phyloP scores from a whole-genome alignment of 2,888 invertebrate species.

The Drosophila prolongata region DNA sequence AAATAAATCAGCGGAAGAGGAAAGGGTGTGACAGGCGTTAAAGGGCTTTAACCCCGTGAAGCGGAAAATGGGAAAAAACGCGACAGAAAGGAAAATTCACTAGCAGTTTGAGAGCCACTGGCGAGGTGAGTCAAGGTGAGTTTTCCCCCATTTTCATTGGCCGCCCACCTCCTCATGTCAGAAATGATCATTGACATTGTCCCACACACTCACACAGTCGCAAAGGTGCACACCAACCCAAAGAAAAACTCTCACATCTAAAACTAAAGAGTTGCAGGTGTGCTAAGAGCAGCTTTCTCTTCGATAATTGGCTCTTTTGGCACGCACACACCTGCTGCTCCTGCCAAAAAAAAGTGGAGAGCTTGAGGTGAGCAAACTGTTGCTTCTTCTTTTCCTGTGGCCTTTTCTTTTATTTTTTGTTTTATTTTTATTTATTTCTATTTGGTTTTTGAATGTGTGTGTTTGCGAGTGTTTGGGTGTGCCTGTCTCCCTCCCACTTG shows the following conservation, averaged over 20 bases:
- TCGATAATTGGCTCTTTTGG: slow-evolving; percentile 65
- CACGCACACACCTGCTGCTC: slow-evolving; percentile 65
- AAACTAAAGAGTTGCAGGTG: slow-evolving; percentile 47
- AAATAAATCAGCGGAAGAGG: slow-evolving; percentile 12
- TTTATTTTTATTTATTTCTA: slow-evolving; percentile 37
- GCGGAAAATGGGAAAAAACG: slow-evolving; percentile 41
- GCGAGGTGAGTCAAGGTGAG: slow-evolving; percentile 50
- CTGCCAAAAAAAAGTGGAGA: slow-evolving; percentile 6
- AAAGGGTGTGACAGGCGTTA: slow-evolving; percentile 30
- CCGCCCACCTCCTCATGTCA: slow-evolving; percentile 66
- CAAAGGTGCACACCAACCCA: slow-evolving; percentile 3
- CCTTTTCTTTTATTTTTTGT: slow-evolving; percentile 28
- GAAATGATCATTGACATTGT: slow-evolving; percentile 79
- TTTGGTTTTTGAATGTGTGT: slow-evolving; percentile 18
- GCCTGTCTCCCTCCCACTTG: slow-evolving; percentile 39
- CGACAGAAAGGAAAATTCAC: slow-evolving; percentile 48
- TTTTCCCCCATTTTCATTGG: slow-evolving; percentile 12
- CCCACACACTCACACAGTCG: slow-evolving; percentile 51
- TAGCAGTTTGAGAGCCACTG: slow-evolving; percentile 61
- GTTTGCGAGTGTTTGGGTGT: slow-evolving; percentile 26
- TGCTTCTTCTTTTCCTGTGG: slow-evolving; percentile 47
- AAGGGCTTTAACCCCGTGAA: slow-evolving; percentile 40
- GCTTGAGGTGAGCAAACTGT: slow-evolving; percentile 41
- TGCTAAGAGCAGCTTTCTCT: slow-evolving; percentile 52
- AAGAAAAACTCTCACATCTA: background rate